Evolutionary conservation across 2,888 invertebrate species (phyloP).

Genomic region (Hydroisotoma schaefferi): DNA sequence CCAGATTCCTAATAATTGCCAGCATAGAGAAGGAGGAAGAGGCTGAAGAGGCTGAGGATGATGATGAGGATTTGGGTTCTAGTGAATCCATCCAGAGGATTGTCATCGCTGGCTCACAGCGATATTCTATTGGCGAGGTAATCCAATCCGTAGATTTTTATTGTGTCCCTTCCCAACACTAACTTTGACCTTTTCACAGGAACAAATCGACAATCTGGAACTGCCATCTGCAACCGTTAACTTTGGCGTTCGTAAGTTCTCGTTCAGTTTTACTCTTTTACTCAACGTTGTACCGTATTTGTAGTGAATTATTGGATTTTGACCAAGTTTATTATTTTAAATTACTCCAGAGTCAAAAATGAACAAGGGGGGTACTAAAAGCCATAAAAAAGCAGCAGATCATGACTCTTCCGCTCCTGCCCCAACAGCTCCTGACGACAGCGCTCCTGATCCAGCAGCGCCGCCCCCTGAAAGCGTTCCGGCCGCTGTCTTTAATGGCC

Average conservation of each 20-base stretch:
- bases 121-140: slow-evolving; percentile 16
- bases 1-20: slow-evolving; percentile 26
- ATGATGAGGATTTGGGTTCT: background rate
- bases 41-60: background rate
- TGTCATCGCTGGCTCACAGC: background rate
- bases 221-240: slow-evolving; percentile 23
- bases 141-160: background rate
- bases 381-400: no score
- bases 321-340: no score
- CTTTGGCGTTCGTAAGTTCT: slow-evolving; percentile 30
- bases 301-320: no score
- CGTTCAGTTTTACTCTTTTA: background rate
- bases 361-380: no score
- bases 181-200: slow-evolving; percentile 9
- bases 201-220: slow-evolving; percentile 13
- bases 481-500: no score
- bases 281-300: no score
- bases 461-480: no score
- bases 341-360: no score
- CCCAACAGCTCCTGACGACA: no score
- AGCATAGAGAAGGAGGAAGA: slow-evolving; percentile 27
- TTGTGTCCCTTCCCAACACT: no score
- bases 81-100: background rate
- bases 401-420: no score
- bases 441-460: no score